Percentiles rank a stretch among this genome's conserved stretches.
These are phyloP conservation scores for Hycleus cichorii DNA, from an alignment of 1,140 invertebrate species.

Conservation along the genomic window DNA sequence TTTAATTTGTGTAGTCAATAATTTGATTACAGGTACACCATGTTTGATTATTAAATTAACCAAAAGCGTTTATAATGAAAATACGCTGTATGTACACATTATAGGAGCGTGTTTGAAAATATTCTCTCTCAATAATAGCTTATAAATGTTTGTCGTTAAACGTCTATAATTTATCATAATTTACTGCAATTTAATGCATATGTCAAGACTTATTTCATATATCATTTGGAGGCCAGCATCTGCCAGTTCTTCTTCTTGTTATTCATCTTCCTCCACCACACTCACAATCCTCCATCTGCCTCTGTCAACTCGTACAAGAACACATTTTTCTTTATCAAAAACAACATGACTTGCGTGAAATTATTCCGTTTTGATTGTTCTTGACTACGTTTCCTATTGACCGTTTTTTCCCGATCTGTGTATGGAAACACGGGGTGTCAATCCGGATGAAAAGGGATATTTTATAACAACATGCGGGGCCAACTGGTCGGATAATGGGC, in stretches of 20 bases:
- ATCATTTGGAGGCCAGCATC: background rate
- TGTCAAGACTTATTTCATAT: constrained; percentile 9
- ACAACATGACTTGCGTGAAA: constrained; percentile 12
- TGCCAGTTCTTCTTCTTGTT: too few species aligned
- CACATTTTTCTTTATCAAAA: constrained; percentile 2
- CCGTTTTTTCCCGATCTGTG: background rate
- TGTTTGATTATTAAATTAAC: too few species aligned
- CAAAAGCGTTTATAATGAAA: too few species aligned
- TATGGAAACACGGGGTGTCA: background rate
- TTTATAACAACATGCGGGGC: constrained; percentile 6
- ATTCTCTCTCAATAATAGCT: too few species aligned
- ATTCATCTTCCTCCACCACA: background rate
- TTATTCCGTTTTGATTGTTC: constrained; percentile 8
- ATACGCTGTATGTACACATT: too few species aligned
- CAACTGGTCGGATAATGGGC: background rate
- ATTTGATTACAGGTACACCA: too few species aligned
- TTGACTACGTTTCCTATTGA: background rate
- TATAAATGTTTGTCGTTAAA: background rate
- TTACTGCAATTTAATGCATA: constrained; percentile 14
- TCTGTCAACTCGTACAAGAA: constrained; percentile 1
- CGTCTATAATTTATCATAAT: constrained; percentile 14
- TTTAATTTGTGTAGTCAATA: too few species aligned
- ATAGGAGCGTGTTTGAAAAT: too few species aligned
- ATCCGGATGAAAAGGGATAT: background rate
- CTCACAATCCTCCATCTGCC: constrained; percentile 1